A percentile compares a stretch with the other conserved stretches of the same genome.
phyloP scores from a whole-genome alignment of 2,888 invertebrate genomes.

The Frankliniella intonsa region DNA sequence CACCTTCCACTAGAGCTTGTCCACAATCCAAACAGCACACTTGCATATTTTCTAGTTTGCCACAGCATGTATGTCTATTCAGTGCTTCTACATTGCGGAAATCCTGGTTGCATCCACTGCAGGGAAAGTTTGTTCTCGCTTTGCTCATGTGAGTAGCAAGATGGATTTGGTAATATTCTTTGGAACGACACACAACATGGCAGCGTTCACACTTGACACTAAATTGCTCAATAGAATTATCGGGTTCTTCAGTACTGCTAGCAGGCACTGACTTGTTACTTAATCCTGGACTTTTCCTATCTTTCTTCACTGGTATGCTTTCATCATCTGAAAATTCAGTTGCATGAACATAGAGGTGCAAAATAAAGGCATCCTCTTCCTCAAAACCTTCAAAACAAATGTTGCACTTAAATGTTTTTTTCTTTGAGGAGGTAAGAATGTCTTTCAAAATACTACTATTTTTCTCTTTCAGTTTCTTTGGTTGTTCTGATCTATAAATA shows the following conservation, averaged over 20 bases:
- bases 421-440: background rate
- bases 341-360: background rate
- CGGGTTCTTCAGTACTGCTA: background rate
- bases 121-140: background rate
- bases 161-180: conserved; percentile 1
- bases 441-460: background rate
- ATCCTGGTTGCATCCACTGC: background rate
- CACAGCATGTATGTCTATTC: background rate
- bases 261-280: background rate
- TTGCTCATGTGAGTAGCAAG: background rate
- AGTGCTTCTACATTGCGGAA: conserved; percentile 1
- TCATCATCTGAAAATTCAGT: background rate
- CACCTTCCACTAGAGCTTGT: background rate
- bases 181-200: background rate
- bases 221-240: background rate
- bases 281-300: background rate
- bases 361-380: background rate
- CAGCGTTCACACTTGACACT: background rate
- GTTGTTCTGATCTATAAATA: background rate
- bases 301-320: background rate
- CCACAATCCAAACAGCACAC: background rate
- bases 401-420: background rate
- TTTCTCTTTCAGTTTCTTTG: background rate
- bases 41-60: background rate
- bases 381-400: conserved; percentile 1